phyloP scores from a whole-genome alignment of 2,797 vertebrate species.

The Amniataba percoides region DNA sequence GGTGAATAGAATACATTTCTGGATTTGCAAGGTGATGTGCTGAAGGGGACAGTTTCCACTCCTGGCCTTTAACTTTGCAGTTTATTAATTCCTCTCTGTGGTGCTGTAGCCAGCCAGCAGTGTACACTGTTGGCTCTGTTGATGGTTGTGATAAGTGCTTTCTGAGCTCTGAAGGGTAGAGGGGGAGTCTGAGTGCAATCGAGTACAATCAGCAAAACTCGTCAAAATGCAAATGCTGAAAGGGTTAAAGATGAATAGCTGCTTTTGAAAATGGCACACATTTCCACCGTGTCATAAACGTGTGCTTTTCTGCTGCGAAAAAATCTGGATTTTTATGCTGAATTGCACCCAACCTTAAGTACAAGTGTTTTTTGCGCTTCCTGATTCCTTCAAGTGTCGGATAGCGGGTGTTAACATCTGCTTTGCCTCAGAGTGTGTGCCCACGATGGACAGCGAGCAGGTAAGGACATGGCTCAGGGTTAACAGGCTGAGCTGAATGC shows the following conservation, averaged over 20 bases:
- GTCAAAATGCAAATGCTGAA: conserved; percentile 35
- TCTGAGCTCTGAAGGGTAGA: conserved; percentile 46
- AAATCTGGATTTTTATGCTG: background rate
- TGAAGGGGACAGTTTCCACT: conserved; percentile 42
- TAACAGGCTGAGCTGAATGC: conserved; percentile 48
- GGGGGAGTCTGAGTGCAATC: conserved; percentile 40
- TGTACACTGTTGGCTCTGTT: conserved; percentile 22
- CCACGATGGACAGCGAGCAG: conserved; percentile 11
- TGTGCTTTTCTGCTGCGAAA: background rate
- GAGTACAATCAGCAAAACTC: conserved; percentile 41
- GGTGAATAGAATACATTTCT: conserved; percentile 13
- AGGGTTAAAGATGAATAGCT: conserved; percentile 53
- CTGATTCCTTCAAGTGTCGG: background rate
- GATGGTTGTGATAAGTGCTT: conserved; percentile 54
- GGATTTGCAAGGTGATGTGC: conserved; percentile 23
- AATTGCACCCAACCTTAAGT: conserved; percentile 12
- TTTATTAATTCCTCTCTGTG: conserved; percentile 59
- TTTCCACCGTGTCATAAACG: background rate
- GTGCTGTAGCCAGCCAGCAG: conserved; percentile 31
- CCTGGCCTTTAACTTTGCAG: conserved; percentile 56
- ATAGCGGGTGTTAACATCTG: conserved; percentile 27
- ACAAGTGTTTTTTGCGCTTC: background rate
- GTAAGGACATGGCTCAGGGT: conserved; percentile 59
- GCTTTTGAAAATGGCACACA: conserved; percentile 20
- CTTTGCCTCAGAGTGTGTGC: conserved; percentile 26